Evolutionary conservation across 2,888 invertebrate genomes (phyloP).

Genomic region (Drosophila histrio): DNA sequence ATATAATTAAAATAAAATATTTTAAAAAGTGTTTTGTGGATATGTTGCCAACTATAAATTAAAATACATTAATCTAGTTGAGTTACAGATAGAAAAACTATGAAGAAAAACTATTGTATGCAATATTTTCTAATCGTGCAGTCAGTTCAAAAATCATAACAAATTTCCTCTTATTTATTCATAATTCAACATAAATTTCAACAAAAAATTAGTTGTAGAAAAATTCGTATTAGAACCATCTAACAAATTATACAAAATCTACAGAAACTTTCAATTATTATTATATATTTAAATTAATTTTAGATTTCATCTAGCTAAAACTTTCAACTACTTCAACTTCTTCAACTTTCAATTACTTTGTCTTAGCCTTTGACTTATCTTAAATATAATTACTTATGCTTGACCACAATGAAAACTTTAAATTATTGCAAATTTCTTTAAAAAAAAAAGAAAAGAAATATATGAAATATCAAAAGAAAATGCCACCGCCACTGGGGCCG

Average conservation of each 20-base stretch:
- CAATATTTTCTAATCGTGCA: too few relatives aligned
- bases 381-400: not conserved
- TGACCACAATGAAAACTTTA: not conserved
- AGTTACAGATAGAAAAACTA: too few relatives aligned
- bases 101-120: too few relatives aligned
- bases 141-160: too few relatives aligned
- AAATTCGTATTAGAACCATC: not conserved
- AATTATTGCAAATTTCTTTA: not conserved
- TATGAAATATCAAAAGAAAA: constrained; percentile 14
- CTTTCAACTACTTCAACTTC: too few relatives aligned
- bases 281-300: too few relatives aligned
- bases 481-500: constrained; percentile 15
- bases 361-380: not conserved
- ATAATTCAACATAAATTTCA: not conserved
- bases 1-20: too few relatives aligned
- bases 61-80: too few relatives aligned
- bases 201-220: not conserved
- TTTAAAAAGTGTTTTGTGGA: too few relatives aligned
- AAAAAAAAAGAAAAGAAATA: too few relatives aligned
- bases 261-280: not conserved
- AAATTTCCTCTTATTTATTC: not conserved
- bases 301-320: too few relatives aligned
- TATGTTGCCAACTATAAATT: too few relatives aligned
- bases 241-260: not conserved
- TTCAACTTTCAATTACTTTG: not conserved